Evolutionary conservation across 2,797 vertebrate species (phyloP), one percentile per base, ranked within the genome.

Genomic region (Sebastes diaconus): DNA sequence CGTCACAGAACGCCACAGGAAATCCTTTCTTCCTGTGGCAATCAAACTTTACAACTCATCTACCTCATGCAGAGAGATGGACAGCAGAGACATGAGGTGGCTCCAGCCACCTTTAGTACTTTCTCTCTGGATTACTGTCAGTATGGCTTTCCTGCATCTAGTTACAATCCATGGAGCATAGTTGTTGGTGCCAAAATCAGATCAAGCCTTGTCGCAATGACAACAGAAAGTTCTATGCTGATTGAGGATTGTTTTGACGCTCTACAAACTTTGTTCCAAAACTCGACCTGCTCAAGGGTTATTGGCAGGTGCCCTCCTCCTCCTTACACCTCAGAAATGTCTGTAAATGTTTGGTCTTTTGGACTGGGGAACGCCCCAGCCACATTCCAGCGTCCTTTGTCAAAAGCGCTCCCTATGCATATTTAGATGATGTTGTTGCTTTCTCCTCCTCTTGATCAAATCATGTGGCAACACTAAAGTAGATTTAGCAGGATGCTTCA

Each of bases 11-110:
- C 22, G 3, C 12, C 50, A 34, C 52, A 70, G 68, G 68, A 70
- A 70, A 58, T 70, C n/a, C 50, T 69, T 18, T 55, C 67, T 58
- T 57, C 68, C 68, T 70, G 68, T 57, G 68, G 54, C 24, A 25
- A 39, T 70, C 54, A 55, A 34, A 57, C 32, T 18, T 55, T 55
- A 34, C 50, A 70, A 57, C 68, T 36, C 68, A 12, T 70, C 32
- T 12, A 16, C 30, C 22, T 36, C 52, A 18, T 8, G 8, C n/a
- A 11, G 30, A 25, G 68, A 42, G 34, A 65, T 65, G 34, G 22
- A 42, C 34, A 24, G n/a, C 32, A 36, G 18, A 30, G 29, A 20
- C 64, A 46, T 4, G 16, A 68, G n/a, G 32, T 24, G 32, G 14
- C 32, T 20, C 24, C 16, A 7, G 24, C 3, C 66, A 16, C 8